Conservation (phyloP, 2,797 vertebrate species). For the Peromyscus nudipes region DNA sequence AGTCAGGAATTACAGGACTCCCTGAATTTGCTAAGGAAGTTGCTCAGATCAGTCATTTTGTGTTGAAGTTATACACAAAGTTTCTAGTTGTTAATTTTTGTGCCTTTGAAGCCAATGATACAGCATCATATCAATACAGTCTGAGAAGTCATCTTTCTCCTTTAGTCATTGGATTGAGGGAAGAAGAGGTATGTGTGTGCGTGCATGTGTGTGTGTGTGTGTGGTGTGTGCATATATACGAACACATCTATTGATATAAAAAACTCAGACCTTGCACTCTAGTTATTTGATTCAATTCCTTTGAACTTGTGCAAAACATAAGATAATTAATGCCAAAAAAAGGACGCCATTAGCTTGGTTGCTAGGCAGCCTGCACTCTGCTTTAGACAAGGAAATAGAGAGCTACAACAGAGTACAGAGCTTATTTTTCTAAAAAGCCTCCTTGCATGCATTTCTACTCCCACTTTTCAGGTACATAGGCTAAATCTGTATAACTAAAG, state of each 20-base stretch:
- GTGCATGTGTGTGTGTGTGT: neutral
- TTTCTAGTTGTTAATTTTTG: constrained; percentile 26
- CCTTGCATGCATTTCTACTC: constrained; percentile 60
- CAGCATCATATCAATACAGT: constrained; percentile 7
- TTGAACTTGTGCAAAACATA: constrained; percentile 74
- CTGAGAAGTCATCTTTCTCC: constrained; percentile 41
- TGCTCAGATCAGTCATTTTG: constrained; percentile 47
- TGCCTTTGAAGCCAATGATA: constrained; percentile 33
- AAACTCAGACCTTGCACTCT: constrained; percentile 65
- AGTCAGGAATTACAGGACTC: constrained; percentile 38
- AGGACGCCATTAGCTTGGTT: constrained; percentile 74
- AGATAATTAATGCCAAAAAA: constrained; percentile 72
- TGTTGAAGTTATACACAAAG: constrained; percentile 35
- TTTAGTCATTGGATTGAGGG: constrained; percentile 48
- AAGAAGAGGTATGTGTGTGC: neutral
- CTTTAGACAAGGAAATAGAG: constrained; percentile 75
- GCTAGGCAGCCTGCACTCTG: constrained; percentile 74
- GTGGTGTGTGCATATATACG: neutral
- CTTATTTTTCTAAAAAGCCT: constrained; percentile 59
- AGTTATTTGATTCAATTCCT: constrained; percentile 72
- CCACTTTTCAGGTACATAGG: constrained; percentile 52
- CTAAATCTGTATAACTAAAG: constrained; percentile 68
- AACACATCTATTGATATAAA: constrained; percentile 63
- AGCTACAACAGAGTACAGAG: constrained; percentile 64
- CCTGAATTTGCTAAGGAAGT: constrained; percentile 36